Evolutionary conservation across 2,888 invertebrate species (phyloP), one percentile per base, ranked within the genome.

Genomic region (Amiota minor): DNA sequence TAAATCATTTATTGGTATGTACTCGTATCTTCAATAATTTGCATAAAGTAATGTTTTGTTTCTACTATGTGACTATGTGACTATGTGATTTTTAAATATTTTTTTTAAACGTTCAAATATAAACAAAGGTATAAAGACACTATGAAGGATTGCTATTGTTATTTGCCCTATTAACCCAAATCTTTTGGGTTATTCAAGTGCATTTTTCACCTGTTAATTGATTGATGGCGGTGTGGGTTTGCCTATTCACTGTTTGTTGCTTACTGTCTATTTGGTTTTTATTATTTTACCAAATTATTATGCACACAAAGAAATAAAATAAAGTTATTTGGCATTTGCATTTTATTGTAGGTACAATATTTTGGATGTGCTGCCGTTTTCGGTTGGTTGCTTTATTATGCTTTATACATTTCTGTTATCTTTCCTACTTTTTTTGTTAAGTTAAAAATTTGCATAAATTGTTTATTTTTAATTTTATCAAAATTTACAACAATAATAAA

Each of bases 41-140:
- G 35, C 35, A 4, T 35, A 35, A 35, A 35, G 3, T 23, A 23
- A 3, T 23, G n/a, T 49, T 65, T 71, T 62, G 65, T 65, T 70
- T 59, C 65, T 50, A 11, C 23, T 12, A 18, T 50, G 73, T 77
- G 72, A 72, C 72, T n/a, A n/a, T n/a, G n/a, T n/a, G n/a, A n/a
- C n/a, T n/a, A n/a, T n/a, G n/a, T n/a, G n/a, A n/a, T n/a, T n/a
- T n/a, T n/a, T n/a, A n/a, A n/a, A n/a, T n/a, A n/a, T 77, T 72
- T 46, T 35, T 35, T 45, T n/a, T 45, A 56, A 59, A 20, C 12
- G 18, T 55, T 55, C 16, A 59, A 59, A 12, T 20, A 59, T 12
- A 59, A 35, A 35, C 35, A 35, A 35, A 35, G 6, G 6, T 35
- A 35, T 35, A 6, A 35, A 35, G 2, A 6, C 6, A 35, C 35